Conservation (phyloP, 2,888 invertebrate species). For the Papilio gigon region DNA sequence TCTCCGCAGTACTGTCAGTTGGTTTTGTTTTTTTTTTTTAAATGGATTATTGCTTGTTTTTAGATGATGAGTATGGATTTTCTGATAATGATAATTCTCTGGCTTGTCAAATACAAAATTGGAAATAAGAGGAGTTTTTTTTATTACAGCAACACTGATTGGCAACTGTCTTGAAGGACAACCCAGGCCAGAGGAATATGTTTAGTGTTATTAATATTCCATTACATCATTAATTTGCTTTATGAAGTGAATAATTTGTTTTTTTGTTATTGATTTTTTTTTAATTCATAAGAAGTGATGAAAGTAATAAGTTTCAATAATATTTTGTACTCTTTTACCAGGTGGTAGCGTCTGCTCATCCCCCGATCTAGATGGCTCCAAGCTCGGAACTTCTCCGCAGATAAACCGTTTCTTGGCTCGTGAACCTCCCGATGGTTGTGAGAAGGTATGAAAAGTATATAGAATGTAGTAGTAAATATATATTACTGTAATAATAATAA, state of each 20-base stretch:
- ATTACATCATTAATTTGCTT: conserved; percentile 35
- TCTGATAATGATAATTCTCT: conserved; percentile 23
- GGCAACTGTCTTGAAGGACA: neutral
- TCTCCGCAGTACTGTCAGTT: neutral
- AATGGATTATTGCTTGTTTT: conserved; percentile 27
- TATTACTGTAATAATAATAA: no score
- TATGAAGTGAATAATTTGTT: conserved; percentile 22
- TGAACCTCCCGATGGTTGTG: conserved; percentile 95
- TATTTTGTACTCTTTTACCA: conserved; percentile 58
- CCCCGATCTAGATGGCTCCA: conserved; percentile 87
- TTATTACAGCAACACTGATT: conserved; percentile 3
- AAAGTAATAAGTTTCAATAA: neutral
- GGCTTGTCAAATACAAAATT: conserved; percentile 30
- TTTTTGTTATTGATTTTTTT: conserved; percentile 18
- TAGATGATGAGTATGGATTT: conserved; percentile 22
- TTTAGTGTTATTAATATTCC: conserved; percentile 29
- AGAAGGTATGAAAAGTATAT: no score
- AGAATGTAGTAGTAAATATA: no score
- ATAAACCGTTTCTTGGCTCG: conserved; percentile 92
- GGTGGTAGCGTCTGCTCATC: conserved; percentile 90
- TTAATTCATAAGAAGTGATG: conserved; percentile 18
- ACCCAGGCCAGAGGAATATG: conserved; percentile 34
- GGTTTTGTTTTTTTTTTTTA: conserved; percentile 2
- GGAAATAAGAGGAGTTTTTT: neutral
- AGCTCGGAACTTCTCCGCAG: conserved; percentile 90